These are phyloP conservation scores for Drosophila cognata DNA, from an alignment of 2,888 invertebrate species.

Conservation along the genomic window DNA sequence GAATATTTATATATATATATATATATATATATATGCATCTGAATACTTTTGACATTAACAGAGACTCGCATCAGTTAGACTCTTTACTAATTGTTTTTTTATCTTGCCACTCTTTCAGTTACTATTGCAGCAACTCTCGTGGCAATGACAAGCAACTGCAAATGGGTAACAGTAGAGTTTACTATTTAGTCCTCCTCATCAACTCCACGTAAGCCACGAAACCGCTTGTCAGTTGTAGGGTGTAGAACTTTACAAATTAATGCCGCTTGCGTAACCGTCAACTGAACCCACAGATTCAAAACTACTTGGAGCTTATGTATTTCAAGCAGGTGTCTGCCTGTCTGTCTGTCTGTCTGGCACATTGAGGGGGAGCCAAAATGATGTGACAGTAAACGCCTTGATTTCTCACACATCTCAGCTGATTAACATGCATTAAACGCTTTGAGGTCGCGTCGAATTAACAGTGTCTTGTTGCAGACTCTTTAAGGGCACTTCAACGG, in stretches of 20 bases:
- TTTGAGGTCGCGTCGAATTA: constrained; percentile 57
- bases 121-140: background rate
- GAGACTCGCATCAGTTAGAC: background rate
- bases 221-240: constrained; percentile 62
- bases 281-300: constrained; percentile 58
- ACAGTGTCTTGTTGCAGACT: constrained; percentile 37
- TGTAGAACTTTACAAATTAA: constrained; percentile 59
- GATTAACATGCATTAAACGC: constrained; percentile 61
- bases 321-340: constrained; percentile 29
- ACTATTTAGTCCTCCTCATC: constrained; percentile 30
- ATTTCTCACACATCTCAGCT: constrained; percentile 67
- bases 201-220: constrained; percentile 42
- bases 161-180: constrained; percentile 20
- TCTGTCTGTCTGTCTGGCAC: constrained; percentile 26
- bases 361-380: background rate
- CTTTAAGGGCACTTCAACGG: constrained; percentile 23
- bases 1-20: background rate
- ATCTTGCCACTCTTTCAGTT: background rate
- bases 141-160: background rate
- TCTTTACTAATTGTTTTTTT: background rate
- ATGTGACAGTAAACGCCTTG: constrained; percentile 43
- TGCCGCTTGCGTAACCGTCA: constrained; percentile 61
- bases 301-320: constrained; percentile 16
- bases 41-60: background rate
- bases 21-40: background rate